These are phyloP conservation scores for Scrobipalpa costella DNA, from an alignment of 2,888 invertebrate species.

Conservation along the genomic window DNA sequence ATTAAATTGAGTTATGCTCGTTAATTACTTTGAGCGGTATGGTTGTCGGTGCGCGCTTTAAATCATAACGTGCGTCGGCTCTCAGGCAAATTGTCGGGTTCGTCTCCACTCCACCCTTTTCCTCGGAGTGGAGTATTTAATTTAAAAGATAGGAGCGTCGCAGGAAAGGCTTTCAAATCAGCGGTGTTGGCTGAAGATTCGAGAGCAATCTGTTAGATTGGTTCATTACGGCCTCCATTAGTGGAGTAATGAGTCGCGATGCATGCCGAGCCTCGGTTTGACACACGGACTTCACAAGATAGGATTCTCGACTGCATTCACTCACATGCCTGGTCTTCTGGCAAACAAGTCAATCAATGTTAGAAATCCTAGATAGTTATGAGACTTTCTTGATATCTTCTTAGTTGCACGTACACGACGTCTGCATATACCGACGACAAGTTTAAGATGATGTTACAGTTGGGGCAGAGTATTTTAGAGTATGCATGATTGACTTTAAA, in stretches of 20 bases:
- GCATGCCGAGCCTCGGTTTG: slow-evolving; percentile 57
- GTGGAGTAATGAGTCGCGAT: slow-evolving; percentile 79
- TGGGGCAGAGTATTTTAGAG: no score
- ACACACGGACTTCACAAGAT: slow-evolving; percentile 48
- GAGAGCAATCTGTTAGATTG: slow-evolving; percentile 80
- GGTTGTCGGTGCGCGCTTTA: slow-evolving; percentile 20
- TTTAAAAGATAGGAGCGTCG: slow-evolving; percentile 61
- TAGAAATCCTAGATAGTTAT: no score
- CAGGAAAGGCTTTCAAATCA: slow-evolving; percentile 71
- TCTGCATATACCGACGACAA: no score
- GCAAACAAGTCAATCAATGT: no score
- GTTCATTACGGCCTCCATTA: slow-evolving; percentile 79
- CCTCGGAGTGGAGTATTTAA: slow-evolving; percentile 52
- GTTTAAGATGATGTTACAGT: no score
- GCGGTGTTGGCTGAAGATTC: slow-evolving; percentile 72
- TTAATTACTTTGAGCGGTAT: slow-evolving; percentile 31
- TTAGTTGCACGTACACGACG: no score
- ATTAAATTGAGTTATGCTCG: slow-evolving; percentile 41
- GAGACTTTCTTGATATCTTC: no score
- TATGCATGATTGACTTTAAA: no score
- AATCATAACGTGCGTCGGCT: slow-evolving; percentile 22
- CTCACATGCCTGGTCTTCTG: no score
- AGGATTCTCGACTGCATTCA: background rate
- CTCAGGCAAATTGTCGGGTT: slow-evolving; percentile 18
- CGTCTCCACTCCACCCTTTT: slow-evolving; percentile 24